phyloP scores from a whole-genome alignment of 2,797 vertebrate genomes.

The Hemibagrus guttatus region DNA sequence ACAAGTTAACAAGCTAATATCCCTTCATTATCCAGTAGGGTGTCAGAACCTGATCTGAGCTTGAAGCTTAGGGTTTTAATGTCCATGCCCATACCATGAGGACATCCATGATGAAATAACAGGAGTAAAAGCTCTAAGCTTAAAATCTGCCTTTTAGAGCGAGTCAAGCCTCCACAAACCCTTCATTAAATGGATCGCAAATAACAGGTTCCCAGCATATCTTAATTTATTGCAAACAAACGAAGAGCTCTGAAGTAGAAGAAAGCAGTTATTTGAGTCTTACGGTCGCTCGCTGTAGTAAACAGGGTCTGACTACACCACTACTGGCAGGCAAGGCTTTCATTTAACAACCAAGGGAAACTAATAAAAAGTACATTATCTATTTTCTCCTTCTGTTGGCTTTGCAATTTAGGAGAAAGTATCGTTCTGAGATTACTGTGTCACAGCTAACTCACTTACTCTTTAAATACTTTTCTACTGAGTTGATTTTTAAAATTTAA shows the following conservation, averaged over 20 bases:
- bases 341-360: constrained; percentile 59
- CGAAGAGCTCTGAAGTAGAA: constrained; percentile 64
- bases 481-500: neutral
- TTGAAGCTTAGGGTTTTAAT: constrained; percentile 42
- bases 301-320: constrained; percentile 59
- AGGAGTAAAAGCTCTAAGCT: constrained; percentile 55
- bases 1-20: no score
- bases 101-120: constrained; percentile 52
- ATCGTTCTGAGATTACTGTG: neutral
- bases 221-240: constrained; percentile 72
- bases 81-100: constrained; percentile 45
- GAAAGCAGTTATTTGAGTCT: constrained; percentile 63
- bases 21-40: neutral
- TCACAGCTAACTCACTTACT: neutral
- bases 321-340: constrained; percentile 68
- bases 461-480: neutral
- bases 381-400: constrained; percentile 38
- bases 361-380: constrained; percentile 53
- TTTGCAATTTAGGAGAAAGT: constrained; percentile 34
- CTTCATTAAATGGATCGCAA: constrained; percentile 70
- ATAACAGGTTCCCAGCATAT: constrained; percentile 68
- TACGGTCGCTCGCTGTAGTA: constrained; percentile 53
- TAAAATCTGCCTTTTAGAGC: constrained; percentile 61
- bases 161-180: constrained; percentile 54
- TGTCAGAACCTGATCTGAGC: constrained; percentile 15